Evolutionary conservation across 1,140 invertebrate species (phyloP).

Genomic region (Hycleus phaleratus): DNA sequence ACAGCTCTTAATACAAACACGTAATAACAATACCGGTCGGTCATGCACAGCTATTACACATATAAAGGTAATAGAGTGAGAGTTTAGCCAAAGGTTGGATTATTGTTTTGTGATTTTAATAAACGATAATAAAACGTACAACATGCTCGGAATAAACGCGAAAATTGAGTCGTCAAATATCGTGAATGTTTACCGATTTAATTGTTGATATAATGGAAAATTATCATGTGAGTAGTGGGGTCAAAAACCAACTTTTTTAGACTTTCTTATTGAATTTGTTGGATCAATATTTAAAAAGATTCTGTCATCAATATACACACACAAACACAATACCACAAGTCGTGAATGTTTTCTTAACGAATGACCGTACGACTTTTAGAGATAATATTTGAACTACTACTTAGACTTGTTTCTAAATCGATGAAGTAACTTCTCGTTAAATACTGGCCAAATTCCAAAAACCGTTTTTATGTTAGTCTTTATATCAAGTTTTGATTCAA

Average conservation of each 20-base stretch:
- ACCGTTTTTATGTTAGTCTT: no score
- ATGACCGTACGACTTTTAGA: slow-evolving; percentile 9
- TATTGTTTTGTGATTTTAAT: no score
- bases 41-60: no score
- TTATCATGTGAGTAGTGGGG: not conserved
- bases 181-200: not conserved
- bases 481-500: no score
- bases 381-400: slow-evolving; percentile 10
- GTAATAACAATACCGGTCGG: no score
- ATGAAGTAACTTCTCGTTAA: not conserved
- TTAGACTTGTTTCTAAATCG: slow-evolving; percentile 8
- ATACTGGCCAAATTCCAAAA: no score
- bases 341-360: slow-evolving; percentile 7
- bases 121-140: no score
- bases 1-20: no score
- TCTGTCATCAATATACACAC: slow-evolving; percentile 5
- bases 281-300: slow-evolving; percentile 7
- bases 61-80: no score
- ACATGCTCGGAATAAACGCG: not conserved
- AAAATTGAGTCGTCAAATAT: slow-evolving; percentile 11
- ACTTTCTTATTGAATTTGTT: not conserved
- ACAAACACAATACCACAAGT: not conserved
- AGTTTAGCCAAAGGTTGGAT: no score
- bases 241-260: not conserved
- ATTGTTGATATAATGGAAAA: no score